Evolutionary conservation across 2,888 invertebrate species (phyloP).

Genomic region (Aromia moschata): DNA sequence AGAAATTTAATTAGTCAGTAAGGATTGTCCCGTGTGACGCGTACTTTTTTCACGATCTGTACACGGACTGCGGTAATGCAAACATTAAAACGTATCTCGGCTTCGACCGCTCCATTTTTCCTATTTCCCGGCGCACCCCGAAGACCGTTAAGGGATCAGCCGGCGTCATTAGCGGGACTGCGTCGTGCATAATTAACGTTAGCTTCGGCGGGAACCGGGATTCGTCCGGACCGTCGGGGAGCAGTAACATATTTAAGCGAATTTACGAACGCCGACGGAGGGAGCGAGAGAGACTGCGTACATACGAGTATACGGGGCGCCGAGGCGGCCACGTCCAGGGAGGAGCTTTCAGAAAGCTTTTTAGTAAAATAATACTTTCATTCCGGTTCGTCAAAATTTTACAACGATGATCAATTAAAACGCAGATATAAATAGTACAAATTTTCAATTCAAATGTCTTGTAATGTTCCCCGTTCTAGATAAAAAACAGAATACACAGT

Average conservation of each 20-base stretch:
- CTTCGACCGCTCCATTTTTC: neutral
- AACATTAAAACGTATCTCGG: conserved; percentile 4
- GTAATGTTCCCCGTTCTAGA: no score
- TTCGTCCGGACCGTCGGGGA: conserved; percentile 31
- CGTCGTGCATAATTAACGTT: conserved; percentile 45
- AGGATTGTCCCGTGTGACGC: no score
- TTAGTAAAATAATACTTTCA: no score
- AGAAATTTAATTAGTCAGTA: neutral
- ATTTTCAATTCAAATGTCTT: no score
- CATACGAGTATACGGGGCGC: no score
- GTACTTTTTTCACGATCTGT: neutral
- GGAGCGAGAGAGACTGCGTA: neutral
- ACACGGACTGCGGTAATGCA: conserved; percentile 2
- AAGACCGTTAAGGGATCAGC: conserved; percentile 42
- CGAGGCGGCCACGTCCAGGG: no score
- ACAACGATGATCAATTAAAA: no score
- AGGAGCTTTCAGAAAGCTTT: no score
- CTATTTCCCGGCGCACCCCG: conserved; percentile 8
- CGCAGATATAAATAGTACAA: no score
- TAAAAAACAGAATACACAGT: no score
- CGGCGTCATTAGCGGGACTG: conserved; percentile 48
- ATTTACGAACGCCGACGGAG: conserved; percentile 25
- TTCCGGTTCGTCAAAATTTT: no score
- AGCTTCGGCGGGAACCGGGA: conserved; percentile 38
- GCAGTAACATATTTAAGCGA: conserved; percentile 42